Conservation (phyloP, 2,797 vertebrate genomes). For the Catharus ustulatus region DNA sequence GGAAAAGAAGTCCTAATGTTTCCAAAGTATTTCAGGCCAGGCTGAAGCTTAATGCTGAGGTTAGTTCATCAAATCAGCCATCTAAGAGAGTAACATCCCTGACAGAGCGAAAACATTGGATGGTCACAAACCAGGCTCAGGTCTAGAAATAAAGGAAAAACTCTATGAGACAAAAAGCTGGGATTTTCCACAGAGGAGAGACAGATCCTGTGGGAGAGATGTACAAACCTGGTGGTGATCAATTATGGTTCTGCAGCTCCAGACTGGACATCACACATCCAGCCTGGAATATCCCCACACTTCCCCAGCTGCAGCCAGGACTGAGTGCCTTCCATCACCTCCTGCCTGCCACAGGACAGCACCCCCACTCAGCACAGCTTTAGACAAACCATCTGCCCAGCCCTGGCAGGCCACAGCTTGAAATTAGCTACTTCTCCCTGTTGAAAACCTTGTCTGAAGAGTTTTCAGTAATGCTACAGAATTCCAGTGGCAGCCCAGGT, state of each 20-base stretch:
- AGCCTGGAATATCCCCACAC: background rate
- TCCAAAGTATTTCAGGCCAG: background rate
- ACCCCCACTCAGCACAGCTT: background rate
- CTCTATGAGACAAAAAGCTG: background rate
- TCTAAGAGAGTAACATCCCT: background rate
- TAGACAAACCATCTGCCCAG: background rate
- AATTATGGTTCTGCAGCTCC: background rate
- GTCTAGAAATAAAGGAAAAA: background rate
- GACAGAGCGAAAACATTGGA: background rate
- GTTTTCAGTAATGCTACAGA: background rate
- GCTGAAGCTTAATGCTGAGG: background rate
- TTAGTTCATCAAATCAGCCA: background rate
- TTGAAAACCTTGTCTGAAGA: background rate
- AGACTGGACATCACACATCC: background rate
- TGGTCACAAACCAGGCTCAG: background rate
- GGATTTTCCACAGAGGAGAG: background rate
- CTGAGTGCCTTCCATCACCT: background rate
- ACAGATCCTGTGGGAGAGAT: background rate
- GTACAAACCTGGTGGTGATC: background rate
- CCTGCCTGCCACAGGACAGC: background rate
- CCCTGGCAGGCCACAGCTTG: background rate
- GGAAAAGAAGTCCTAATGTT: background rate
- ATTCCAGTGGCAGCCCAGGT: background rate
- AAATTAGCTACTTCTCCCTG: background rate
- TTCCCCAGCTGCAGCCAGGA: background rate